These are phyloP conservation scores for Euwallacea fornicatus DNA, from an alignment of 1,140 invertebrate species.

Conservation along the genomic window DNA sequence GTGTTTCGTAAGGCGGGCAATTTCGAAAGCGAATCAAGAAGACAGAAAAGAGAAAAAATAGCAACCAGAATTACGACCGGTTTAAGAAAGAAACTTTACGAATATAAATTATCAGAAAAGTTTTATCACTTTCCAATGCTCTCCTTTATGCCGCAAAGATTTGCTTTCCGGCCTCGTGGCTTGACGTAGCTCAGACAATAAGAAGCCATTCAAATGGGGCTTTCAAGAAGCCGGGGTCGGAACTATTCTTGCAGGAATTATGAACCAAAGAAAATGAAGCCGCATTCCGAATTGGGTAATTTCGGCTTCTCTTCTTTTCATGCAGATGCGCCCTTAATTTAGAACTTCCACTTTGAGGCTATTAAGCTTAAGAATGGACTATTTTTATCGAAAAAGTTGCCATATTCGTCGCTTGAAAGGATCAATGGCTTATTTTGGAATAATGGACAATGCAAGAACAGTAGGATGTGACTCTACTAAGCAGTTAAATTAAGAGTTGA, in stretches of 20 bases:
- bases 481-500: too few relatives aligned
- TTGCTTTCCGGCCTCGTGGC: slow-evolving; percentile 16
- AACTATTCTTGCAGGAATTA: slow-evolving; percentile 19
- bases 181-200: slow-evolving; percentile 19
- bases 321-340: background rate
- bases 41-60: slow-evolving; percentile 3
- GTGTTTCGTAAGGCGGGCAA: slow-evolving; percentile 1
- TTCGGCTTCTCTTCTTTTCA: slow-evolving; percentile 8
- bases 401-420: too few relatives aligned
- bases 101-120: slow-evolving; percentile 34
- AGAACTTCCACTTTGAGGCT: background rate
- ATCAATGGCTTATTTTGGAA: too few relatives aligned
- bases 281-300: slow-evolving; percentile 10
- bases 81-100: slow-evolving; percentile 29
- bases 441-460: too few relatives aligned
- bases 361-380: slow-evolving; percentile 1
- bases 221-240: slow-evolving; percentile 13
- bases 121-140: slow-evolving; percentile 32
- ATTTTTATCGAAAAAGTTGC: background rate
- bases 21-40: slow-evolving; percentile 12
- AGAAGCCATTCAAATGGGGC: slow-evolving; percentile 21
- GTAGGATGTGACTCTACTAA: too few relatives aligned
- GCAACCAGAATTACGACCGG: slow-evolving; percentile 26
- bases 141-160: slow-evolving; percentile 25
- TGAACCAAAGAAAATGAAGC: slow-evolving; percentile 7